These are phyloP conservation scores for Fistularia tabacaria DNA, from an alignment of 2,797 vertebrate species.

Conservation along the genomic window DNA sequence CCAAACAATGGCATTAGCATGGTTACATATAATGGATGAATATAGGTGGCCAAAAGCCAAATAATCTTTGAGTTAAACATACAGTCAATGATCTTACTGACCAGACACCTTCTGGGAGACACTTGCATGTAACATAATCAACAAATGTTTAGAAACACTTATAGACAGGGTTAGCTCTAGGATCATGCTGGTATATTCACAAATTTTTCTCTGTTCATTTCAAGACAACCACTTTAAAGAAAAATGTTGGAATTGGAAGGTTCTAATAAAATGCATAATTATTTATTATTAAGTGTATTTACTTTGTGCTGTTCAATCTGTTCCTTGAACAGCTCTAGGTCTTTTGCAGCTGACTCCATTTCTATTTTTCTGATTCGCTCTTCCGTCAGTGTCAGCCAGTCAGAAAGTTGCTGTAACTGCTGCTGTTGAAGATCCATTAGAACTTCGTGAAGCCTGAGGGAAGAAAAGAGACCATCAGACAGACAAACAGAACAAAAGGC, in stretches of 20 bases:
- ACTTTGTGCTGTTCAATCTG: slow-evolving; percentile 93
- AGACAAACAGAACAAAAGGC: not conserved
- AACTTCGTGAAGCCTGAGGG: slow-evolving; percentile 84
- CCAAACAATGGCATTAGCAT: not conserved
- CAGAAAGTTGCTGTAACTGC: slow-evolving; percentile 91
- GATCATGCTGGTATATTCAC: too few species aligned
- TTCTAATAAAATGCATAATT: not conserved
- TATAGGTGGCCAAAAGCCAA: too few species aligned
- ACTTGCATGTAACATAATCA: too few species aligned
- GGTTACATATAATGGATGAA: too few species aligned
- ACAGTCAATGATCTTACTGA: too few species aligned
- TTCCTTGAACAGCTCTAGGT: slow-evolving; percentile 79
- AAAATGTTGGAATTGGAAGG: too few species aligned
- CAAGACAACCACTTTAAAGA: too few species aligned
- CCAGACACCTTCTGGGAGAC: too few species aligned
- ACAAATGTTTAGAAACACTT: too few species aligned
- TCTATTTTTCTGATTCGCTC: slow-evolving; percentile 91
- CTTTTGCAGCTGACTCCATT: slow-evolving; percentile 66
- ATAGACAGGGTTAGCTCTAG: too few species aligned
- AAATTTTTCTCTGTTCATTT: too few species aligned
- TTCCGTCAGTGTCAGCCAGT: slow-evolving; percentile 90
- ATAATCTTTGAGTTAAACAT: too few species aligned
- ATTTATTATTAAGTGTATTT: slow-evolving; percentile 26
- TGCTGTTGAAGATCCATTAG: slow-evolving; percentile 95
- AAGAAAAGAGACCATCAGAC: not conserved